Evolutionary conservation across 2,888 invertebrate genomes (phyloP), one percentile per base, ranked within the genome.

Genomic region (Orthosia incerta): DNA sequence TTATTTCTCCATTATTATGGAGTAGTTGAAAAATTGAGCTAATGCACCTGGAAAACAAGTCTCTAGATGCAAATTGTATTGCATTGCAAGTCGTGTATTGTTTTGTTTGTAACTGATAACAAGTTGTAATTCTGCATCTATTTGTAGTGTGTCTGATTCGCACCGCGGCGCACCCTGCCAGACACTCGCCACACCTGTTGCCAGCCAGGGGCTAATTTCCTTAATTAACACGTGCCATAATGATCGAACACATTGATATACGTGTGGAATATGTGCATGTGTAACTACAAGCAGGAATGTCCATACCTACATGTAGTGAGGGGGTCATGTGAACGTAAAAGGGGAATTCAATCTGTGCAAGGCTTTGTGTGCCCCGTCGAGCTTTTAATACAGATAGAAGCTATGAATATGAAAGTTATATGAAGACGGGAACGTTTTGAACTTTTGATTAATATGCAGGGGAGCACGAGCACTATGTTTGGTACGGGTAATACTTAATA

Each of bases 171-270:
- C 85, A 46, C 83, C 85, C 74, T 61, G 55, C 13, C 1, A 9
- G n/a, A 50, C 31, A 50, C 72, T 64, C 63, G 23, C 76, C 85
- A 11, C 85, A 78, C 86, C 84, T 83, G 83, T 83, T 76, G 84
- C 65, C 56, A 45, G 13, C 20, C 26, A 23, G 56, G 76, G 77
- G 74, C 79, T 81, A 18, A 86, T 86, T 74, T 74, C 60, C 69
- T 72, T 83, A 80, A 85, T 74, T 74, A 77, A 69, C 80, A 67
- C 60, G 71, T 66, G 80, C 64, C 62, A 55, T 71, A 26, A 71
- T 23, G 20, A 31, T 59, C 51, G 16, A 18, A 59, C 31, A 50
- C 26, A 56, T 62, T 39, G 23, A 59, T 60, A 72, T 55, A 12
- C 46, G 16, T 39, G 45, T 45, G n/a, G 9, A 31, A 7, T 15